Evolutionary conservation across 2,113 vertebrate genomes (phyloP).

Genomic region (Protobothrops flavoviridis): DNA sequence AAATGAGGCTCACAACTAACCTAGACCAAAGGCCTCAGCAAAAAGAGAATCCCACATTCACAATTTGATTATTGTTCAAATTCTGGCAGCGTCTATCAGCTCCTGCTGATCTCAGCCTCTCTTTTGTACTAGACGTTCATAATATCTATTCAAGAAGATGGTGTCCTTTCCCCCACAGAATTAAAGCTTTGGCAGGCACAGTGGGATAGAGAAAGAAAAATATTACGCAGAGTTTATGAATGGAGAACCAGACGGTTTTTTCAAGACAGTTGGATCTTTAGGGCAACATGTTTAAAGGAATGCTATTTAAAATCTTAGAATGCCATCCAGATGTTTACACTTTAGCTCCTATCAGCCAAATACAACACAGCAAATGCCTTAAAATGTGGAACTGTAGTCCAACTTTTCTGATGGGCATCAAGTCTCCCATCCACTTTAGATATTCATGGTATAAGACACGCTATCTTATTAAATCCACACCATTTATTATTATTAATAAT

Average conservation of each 20-base stretch:
- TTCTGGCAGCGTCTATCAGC: constrained; percentile 5
- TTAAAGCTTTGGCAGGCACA: neutral
- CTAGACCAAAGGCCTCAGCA: constrained; percentile 17
- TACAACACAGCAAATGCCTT: neutral
- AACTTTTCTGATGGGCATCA: neutral
- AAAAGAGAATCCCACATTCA: constrained; percentile 7
- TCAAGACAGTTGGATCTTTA: neutral
- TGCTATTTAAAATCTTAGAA: neutral
- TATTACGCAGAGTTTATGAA: neutral
- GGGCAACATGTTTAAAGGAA: neutral
- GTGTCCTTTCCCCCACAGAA: neutral
- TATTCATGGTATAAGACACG: neutral
- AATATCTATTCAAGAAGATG: neutral
- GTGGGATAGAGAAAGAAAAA: neutral
- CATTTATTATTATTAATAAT: neutral
- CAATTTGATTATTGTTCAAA: constrained; percentile 27
- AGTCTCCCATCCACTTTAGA: neutral
- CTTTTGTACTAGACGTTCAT: constrained; percentile 20
- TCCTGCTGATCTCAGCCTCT: constrained; percentile 32
- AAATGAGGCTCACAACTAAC: constrained; percentile 45
- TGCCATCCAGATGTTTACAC: neutral
- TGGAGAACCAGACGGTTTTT: neutral
- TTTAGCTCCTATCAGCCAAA: neutral
- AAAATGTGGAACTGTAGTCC: neutral
- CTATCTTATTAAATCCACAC: neutral